Evolutionary conservation across 2,797 vertebrate genomes (phyloP).

Genomic region (Rhinoraja longicauda): DNA sequence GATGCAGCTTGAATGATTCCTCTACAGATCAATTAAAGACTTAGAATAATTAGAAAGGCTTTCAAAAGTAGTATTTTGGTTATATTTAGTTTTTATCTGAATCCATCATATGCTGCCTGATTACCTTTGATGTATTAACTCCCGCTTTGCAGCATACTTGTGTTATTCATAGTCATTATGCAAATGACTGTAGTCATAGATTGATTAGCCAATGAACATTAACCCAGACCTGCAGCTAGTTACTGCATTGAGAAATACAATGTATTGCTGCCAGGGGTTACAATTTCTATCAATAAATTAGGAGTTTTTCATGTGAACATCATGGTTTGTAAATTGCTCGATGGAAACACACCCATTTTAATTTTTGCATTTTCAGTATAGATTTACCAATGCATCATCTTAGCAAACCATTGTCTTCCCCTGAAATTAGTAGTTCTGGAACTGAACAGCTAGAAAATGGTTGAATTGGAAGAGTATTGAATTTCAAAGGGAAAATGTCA

Average conservation of each 20-base stretch:
- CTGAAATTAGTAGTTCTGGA: not conserved
- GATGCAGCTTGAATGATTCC: not conserved
- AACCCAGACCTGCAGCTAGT: not conserved
- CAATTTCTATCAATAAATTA: not conserved
- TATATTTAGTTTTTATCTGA: conserved; percentile 2
- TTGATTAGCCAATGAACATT: conserved; percentile 9
- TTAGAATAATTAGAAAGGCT: conserved; percentile 8
- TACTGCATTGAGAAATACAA: not conserved
- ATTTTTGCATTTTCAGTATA: not conserved
- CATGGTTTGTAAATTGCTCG: not conserved
- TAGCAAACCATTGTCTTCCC: not conserved
- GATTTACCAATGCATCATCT: not conserved
- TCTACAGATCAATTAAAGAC: not conserved
- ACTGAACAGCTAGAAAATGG: not conserved
- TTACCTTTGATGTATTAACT: conserved; percentile 11
- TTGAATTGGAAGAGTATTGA: conserved; percentile 22
- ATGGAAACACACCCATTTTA: not conserved
- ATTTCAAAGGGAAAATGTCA: conserved; percentile 26
- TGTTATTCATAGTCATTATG: not conserved
- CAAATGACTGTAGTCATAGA: not conserved
- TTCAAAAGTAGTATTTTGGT: conserved; percentile 18
- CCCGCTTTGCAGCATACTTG: not conserved
- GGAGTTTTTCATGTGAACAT: not conserved
- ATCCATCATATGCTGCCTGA: not conserved
- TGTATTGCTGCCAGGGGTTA: not conserved